Evolutionary conservation across 2,797 vertebrate genomes (phyloP).

Genomic region (Zenarchopterus dispar): DNA sequence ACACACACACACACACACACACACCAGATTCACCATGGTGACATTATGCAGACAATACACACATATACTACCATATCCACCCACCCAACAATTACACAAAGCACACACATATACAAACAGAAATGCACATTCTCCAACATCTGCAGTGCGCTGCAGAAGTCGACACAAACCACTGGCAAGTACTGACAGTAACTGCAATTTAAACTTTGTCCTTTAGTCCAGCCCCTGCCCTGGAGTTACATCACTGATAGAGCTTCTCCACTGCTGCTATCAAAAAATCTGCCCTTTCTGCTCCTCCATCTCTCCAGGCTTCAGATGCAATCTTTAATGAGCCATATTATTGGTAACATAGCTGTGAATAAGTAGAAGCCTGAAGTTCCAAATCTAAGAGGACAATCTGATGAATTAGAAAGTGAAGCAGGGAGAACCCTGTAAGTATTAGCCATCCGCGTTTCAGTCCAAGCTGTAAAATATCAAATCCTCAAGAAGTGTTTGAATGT

Average conservation of each 20-base stretch:
- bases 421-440: slow-evolving; percentile 43
- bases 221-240: slow-evolving; percentile 5
- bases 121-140: slow-evolving; percentile 8
- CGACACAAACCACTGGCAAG: slow-evolving; percentile 13
- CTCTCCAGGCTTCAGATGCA: slow-evolving; percentile 38
- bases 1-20: slow-evolving; percentile 31
- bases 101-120: slow-evolving; percentile 1
- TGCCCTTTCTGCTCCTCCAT: slow-evolving; percentile 20
- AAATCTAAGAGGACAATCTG: slow-evolving; percentile 42
- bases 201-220: slow-evolving; percentile 15
- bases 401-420: slow-evolving; percentile 53
- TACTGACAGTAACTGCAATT: slow-evolving; percentile 32
- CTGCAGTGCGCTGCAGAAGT: slow-evolving; percentile 20
- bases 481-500: slow-evolving; percentile 57
- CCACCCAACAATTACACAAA: neutral
- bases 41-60: slow-evolving; percentile 19
- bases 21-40: slow-evolving; percentile 30
- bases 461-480: slow-evolving; percentile 59
- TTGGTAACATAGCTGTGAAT: slow-evolving; percentile 41
- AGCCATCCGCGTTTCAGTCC: slow-evolving; percentile 46
- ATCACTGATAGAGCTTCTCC: slow-evolving; percentile 17
- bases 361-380: slow-evolving; percentile 26
- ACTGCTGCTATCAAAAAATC: slow-evolving; percentile 23
- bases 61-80: slow-evolving; percentile 9
- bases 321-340: slow-evolving; percentile 52